Evolutionary conservation across 2,113 vertebrate species (phyloP).

Genomic region (Deroptyus accipitrinus): DNA sequence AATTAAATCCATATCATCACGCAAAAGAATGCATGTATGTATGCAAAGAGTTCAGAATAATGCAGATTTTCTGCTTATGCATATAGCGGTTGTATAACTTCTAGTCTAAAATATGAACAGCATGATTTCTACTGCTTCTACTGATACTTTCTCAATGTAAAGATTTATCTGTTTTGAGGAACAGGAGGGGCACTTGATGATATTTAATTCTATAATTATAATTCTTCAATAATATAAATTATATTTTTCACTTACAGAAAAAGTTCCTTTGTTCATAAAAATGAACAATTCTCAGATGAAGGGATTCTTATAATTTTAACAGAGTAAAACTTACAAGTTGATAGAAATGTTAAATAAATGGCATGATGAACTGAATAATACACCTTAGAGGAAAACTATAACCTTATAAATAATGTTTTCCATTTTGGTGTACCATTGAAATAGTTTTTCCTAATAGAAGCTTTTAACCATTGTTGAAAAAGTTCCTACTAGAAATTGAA

Average conservation of each 20-base stretch:
- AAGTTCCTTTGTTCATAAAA: conserved; percentile 31
- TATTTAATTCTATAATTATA: not conserved
- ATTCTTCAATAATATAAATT: not conserved
- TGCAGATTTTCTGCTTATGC: not conserved
- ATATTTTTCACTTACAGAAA: conserved; percentile 29
- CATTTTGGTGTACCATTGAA: not conserved
- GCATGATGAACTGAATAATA: not conserved
- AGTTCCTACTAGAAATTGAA: conserved; percentile 1
- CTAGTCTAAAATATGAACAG: not conserved
- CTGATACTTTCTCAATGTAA: not conserved
- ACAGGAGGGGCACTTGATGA: not conserved
- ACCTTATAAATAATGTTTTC: not conserved
- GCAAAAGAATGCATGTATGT: not conserved
- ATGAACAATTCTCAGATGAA: conserved; percentile 6
- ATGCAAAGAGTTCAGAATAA: not conserved
- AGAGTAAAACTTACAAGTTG: not conserved
- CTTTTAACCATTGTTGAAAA: not conserved
- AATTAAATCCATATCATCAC: not conserved
- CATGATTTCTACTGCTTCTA: not conserved
- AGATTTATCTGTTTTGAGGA: not conserved
- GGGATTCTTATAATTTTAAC: conserved; percentile 18
- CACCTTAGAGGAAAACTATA: not conserved
- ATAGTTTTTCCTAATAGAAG: not conserved
- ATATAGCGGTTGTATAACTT: not conserved
- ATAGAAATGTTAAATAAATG: conserved; percentile 21